Evolutionary conservation across 2,113 vertebrate species (phyloP), one percentile per base, ranked within the genome.

Genomic region (Maccullochella peelii): DNA sequence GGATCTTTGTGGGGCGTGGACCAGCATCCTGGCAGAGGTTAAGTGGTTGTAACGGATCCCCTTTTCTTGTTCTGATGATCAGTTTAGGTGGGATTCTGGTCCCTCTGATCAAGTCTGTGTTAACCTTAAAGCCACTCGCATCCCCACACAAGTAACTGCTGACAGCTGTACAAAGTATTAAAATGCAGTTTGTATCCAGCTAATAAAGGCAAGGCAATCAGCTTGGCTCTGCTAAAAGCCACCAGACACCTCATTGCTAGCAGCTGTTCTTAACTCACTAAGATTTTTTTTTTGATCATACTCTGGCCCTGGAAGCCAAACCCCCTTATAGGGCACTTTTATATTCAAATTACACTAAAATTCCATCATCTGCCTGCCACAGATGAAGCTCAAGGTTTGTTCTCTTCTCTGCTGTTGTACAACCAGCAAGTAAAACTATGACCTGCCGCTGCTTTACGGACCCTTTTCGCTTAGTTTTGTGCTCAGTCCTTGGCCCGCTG

Each of bases 241-340:
- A 84, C 65, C 25, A 89, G 76, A 87, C 86, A 89, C 84, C 78
- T 92, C 80, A 90, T 87, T 85, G 78, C 80, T 86, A 80, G 72
- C 92, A 93, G 90, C 89, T 93, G 90, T 84, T 84, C 73, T 79
- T 38, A 57, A 78, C 57, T 80, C 40, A 69, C 63, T 87, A 21
- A 1, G 47, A 20, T 10, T 65, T 75, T 73, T 68, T 68, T 69
- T 38, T 55, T 25, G 2, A 73, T 77, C 55, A 50, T 62, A 57
- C 15, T 68, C 73, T 25, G 54, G 47, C 76, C 16, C n/a, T 63
- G 42, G 7, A 69, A 79, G 77, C 82, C 86, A 83, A 79, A 88
- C 80, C 59, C 77, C 85, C 63, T 76, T 73, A 75, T 73, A 82
- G 58, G 52, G 73, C 70, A 89, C 66, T 82, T 89, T 90, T 88